Evolutionary conservation across 1,140 invertebrate species (phyloP), one percentile per base, ranked within the genome.

Genomic region (Drosophila mojavensis): DNA sequence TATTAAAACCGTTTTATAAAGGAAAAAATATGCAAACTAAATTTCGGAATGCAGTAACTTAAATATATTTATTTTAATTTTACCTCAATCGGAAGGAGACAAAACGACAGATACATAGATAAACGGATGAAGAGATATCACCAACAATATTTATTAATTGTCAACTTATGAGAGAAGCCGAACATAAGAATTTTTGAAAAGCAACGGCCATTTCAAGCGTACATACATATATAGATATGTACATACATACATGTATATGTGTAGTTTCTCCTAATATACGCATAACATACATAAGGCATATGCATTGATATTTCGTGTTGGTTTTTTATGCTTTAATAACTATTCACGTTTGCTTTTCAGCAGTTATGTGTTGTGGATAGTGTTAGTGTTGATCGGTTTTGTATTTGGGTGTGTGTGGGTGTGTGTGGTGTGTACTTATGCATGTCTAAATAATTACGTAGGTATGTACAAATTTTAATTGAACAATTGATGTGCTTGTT

Each of bases 31-130:
- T 15, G 26, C 13, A 50, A 48, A 24, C 20, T 24, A 15, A 43
- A 43, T 43, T 45, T 58, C 55, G 39, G 24, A 58, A 45, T 45
- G 39, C 55, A 58, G 13, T 4, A n/a, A 43, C 11, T 43, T 28
- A 11, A 43, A 43, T 20, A 36, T n/a, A 2, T 20, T 2, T n/a
- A 15, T 6, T 1, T 30, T 39, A 36, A 45, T 15, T 4, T 6
- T 5, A n/a, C 5, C 13, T 15, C 43, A n/a, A 15, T 45, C 6
- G 6, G 1, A 45, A 45, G 15, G 13, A 45, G 43, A n/a, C 4
- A 45, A n/a, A 45, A 45, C 13, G n/a, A 36, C 33, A 36, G 33
- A 36, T 10, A 36, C 0, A 3, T 7, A 39, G 36, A 4, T 7
- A 39, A 39, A 39, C 36, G 36, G 36, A 39, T 39, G 33, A 36